A percentile compares a stretch with the other conserved stretches of the same genome.
phyloP scores from a whole-genome alignment of 2,113 vertebrate species.

The Sorex araneus region DNA sequence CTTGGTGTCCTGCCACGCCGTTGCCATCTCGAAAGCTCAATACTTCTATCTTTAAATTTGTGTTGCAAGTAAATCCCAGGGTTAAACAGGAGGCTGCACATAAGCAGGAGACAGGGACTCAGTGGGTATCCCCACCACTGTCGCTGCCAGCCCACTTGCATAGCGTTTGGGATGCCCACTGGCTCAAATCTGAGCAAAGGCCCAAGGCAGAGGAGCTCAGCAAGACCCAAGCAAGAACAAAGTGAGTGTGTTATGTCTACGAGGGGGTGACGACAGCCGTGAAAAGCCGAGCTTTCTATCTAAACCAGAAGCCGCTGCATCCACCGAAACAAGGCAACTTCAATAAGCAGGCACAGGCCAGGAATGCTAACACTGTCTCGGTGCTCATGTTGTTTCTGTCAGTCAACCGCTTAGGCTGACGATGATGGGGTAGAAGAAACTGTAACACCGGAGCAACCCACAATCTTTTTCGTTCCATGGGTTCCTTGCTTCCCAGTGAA shows the following conservation, averaged over 20 bases:
- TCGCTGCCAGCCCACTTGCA: no score
- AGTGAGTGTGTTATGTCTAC: neutral
- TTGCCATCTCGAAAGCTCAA: neutral
- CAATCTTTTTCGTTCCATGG: neutral
- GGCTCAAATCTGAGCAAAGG: neutral
- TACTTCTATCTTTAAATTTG: constrained; percentile 8
- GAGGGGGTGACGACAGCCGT: neutral
- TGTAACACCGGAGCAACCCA: neutral
- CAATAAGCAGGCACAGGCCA: neutral
- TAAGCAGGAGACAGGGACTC: neutral
- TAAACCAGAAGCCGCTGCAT: neutral
- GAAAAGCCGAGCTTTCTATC: constrained; percentile 30
- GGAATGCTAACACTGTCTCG: neutral
- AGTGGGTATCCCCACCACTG: neutral
- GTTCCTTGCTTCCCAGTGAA: neutral
- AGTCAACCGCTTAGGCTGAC: neutral
- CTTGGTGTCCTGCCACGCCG: neutral
- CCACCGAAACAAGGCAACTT: constrained; percentile 2
- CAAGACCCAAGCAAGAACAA: neutral
- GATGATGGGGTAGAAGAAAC: neutral
- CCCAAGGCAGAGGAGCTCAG: neutral
- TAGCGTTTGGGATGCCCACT: neutral
- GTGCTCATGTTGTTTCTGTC: neutral
- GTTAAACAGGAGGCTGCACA: neutral
- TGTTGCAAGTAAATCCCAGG: neutral